Evolutionary conservation across 2,888 invertebrate species (phyloP).

Genomic region (Aromia moschata): DNA sequence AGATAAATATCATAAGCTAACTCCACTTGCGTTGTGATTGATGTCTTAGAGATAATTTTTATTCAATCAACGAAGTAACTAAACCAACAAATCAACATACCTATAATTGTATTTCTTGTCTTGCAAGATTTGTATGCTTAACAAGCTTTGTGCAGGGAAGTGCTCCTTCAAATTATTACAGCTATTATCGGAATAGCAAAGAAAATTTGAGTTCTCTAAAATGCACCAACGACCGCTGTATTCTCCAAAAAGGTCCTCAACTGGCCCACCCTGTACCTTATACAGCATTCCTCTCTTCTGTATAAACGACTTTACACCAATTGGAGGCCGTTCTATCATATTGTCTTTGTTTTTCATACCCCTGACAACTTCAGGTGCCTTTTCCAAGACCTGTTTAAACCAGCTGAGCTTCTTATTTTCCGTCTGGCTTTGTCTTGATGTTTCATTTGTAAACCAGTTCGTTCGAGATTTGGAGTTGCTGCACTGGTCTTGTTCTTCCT

Average conservation of each 20-base stretch:
- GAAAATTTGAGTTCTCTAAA: constrained; percentile 75
- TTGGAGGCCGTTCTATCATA: constrained; percentile 66
- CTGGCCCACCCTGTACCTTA: constrained; percentile 69
- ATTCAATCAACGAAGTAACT: no score
- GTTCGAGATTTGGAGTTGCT: constrained; percentile 46
- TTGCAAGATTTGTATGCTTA: constrained; percentile 72
- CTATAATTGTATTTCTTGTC: constrained; percentile 64
- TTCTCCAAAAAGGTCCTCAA: constrained; percentile 79
- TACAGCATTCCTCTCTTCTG: constrained; percentile 72
- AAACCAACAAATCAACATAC: no score
- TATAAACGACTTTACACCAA: constrained; percentile 63
- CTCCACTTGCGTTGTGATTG: no score
- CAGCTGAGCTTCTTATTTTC: constrained; percentile 60
- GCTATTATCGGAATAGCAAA: constrained; percentile 78
- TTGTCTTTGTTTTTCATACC: constrained; percentile 46
- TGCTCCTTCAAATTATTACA: constrained; percentile 75
- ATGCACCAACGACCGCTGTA: constrained; percentile 78
- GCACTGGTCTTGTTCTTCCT: constrained; percentile 58
- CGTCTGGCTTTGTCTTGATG: constrained; percentile 19
- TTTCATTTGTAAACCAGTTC: constrained; percentile 51
- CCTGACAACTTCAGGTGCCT: constrained; percentile 64
- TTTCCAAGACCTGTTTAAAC: constrained; percentile 63
- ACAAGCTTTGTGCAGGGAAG: constrained; percentile 72
- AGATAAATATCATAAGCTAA: no score
- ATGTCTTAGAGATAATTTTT: no score